Evolutionary conservation across 2,888 invertebrate species (phyloP), one percentile per base, ranked within the genome.

Genomic region (Cephus rjabovi): DNA sequence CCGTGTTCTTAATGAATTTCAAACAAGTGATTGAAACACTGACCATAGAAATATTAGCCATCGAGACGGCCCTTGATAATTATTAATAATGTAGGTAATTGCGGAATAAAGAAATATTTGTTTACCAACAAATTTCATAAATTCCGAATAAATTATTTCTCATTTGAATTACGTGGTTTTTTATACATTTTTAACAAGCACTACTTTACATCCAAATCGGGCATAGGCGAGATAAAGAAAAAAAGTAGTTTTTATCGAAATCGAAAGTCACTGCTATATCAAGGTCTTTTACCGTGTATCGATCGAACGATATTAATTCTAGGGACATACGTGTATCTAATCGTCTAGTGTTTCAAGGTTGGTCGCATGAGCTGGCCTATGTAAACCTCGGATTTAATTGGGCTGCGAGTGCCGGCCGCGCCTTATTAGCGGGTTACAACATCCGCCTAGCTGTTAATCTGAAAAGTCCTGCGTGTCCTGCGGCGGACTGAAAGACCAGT

Each of bases 361-460:
- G 85, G 86, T 83, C 80, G 87, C 85, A 81, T 83, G 85, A 87
- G 86, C 86, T 86, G 82, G 37, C 84, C 87, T 84, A 83, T 86
- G 87, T 86, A 87, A 86, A 86, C 87, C 85, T 86, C 84, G 85
- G 86, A 56, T 86, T 90, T 90, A 91, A 91, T 91, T 91, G 90
- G 90, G 86, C 87, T 86, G 85, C 86, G 87, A 87, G 87, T 85
- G 84, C 84, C 84, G 87, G 88, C 87, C 88, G 88, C 87, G 87
- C 88, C 91, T 90, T 91, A 91, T 91, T 91, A 90, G 90, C 89
- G 87, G 89, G 86, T 90, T 89, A 83, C 87, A 87, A 88, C 78
- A 90, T 89, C 89, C 88, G 89, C 88, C 86, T 85, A 88, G 89
- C 88, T 87, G 89, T 89, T 90, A 89, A 89, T 90, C 89, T 88